phyloP scores from a whole-genome alignment of 2,797 vertebrate genomes.

The Callimico goeldii region DNA sequence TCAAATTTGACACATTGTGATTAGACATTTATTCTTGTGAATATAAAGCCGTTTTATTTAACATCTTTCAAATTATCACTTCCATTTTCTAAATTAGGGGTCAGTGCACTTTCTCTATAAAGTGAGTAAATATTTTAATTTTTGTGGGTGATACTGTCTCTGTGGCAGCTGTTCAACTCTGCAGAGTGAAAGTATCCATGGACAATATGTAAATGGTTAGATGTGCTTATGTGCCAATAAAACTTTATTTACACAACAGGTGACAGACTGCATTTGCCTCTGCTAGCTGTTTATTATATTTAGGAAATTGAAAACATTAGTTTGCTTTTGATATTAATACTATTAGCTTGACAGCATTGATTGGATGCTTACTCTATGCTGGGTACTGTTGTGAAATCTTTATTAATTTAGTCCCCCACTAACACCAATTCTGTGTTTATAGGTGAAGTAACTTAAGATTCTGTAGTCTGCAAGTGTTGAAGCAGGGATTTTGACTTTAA shows the following conservation, averaged over 20 bases:
- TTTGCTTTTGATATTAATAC: not conserved
- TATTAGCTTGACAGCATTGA: not conserved
- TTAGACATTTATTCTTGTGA: not conserved
- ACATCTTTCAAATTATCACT: not conserved
- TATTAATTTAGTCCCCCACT: not conserved
- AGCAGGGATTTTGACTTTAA: not conserved
- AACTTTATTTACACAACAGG: slow-evolving; percentile 23
- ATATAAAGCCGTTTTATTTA: slow-evolving; percentile 3
- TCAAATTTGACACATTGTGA: not conserved
- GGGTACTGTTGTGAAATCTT: not conserved
- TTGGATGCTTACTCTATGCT: not conserved
- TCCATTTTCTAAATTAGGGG: not conserved
- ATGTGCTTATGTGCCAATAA: not conserved
- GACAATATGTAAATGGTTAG: not conserved
- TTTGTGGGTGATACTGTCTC: not conserved
- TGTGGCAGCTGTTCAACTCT: not conserved
- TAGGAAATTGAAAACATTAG: not conserved
- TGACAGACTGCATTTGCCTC: not conserved
- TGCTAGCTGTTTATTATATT: not conserved
- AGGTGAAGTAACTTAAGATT: not conserved
- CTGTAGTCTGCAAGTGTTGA: not conserved
- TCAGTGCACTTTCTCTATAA: not conserved
- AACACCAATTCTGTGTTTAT: not conserved
- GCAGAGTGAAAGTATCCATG: not conserved
- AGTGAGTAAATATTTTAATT: not conserved